A percentile compares a stretch with the other conserved stretches of the same genome.
Evolutionary conservation across 2,113 vertebrate genomes (phyloP).

Genomic region (Hyperopisus bebe): DNA sequence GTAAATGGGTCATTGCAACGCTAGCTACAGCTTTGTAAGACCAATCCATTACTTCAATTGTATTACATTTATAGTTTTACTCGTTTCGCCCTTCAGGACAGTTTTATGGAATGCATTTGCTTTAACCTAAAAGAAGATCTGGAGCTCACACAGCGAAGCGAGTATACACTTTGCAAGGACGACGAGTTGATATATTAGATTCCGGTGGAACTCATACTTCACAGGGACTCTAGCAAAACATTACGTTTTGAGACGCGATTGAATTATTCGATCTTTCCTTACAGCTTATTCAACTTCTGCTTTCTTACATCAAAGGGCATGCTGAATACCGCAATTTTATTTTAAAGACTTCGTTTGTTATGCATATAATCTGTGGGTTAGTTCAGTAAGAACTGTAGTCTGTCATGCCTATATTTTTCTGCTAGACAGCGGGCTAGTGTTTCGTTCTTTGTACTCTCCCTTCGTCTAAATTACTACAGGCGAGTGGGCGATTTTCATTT

Average conservation of each 20-base stretch:
- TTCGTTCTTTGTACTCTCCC: background rate
- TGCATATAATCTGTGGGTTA: background rate
- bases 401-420: background rate
- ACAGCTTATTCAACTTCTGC: background rate
- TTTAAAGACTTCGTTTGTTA: background rate
- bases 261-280: background rate
- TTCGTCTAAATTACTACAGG: background rate
- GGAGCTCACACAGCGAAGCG: background rate
- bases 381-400: background rate
- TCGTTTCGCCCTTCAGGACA: background rate
- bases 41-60: background rate
- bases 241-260: background rate
- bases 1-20: background rate
- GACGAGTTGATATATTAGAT: background rate
- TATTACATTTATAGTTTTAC: background rate
- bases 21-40: background rate
- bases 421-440: background rate
- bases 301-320: background rate
- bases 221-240: background rate
- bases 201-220: background rate
- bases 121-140: background rate
- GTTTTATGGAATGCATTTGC: background rate
- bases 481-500: background rate
- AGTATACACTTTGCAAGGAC: background rate
- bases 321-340: background rate